phyloP scores from a whole-genome alignment of 2,888 invertebrate species.

The Synanthedon tipuliformis region DNA sequence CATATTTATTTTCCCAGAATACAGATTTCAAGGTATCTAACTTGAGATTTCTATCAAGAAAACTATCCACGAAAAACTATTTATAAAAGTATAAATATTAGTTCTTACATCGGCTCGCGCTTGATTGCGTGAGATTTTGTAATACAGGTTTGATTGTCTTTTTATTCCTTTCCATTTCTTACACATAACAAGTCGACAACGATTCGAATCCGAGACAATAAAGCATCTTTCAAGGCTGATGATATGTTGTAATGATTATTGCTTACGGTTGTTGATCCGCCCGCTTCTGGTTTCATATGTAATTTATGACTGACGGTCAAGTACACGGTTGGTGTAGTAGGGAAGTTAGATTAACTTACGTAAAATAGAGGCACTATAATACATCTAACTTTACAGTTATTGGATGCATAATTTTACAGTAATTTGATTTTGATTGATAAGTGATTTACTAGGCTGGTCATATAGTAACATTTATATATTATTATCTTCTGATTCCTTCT shows the following conservation, averaged over 20 bases:
- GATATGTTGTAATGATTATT: constrained; percentile 62
- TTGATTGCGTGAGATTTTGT: constrained; percentile 51
- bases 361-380: too few relatives aligned
- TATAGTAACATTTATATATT: too few relatives aligned
- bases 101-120: constrained; percentile 29
- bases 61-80: constrained; percentile 11
- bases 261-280: constrained; percentile 53
- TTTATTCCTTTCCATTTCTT: constrained; percentile 35
- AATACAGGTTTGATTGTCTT: constrained; percentile 55
- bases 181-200: constrained; percentile 62
- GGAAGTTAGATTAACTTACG: too few relatives aligned
- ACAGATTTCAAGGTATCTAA: too few relatives aligned
- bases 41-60: not conserved
- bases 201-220: constrained; percentile 63
- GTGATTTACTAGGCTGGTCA: too few relatives aligned
- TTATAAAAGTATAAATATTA: constrained; percentile 31
- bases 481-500: too few relatives aligned
- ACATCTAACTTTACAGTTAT: too few relatives aligned
- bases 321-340: too few relatives aligned
- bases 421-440: too few relatives aligned
- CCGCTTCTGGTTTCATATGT: constrained; percentile 40
- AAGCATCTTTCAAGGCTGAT: constrained; percentile 60
- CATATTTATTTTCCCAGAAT: too few relatives aligned
- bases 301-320: constrained; percentile 20
- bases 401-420: too few relatives aligned